phyloP scores from a whole-genome alignment of 1,140 invertebrate genomes.

The Drosophila azteca region DNA sequence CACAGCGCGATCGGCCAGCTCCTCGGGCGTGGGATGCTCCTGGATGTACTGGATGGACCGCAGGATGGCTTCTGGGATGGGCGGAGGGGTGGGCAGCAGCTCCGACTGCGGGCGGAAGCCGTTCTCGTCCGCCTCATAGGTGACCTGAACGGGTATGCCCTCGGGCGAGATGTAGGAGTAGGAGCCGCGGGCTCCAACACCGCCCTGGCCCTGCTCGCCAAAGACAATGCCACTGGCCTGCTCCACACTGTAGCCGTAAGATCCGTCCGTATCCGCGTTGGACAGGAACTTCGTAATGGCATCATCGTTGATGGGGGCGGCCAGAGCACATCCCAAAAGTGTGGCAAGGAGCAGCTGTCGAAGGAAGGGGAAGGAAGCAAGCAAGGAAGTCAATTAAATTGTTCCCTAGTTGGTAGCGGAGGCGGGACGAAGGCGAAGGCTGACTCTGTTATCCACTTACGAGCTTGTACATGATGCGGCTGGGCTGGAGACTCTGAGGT shows the following conservation, averaged over 20 bases:
- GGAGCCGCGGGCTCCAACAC: slow-evolving; percentile 38
- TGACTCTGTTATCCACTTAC: slow-evolving; percentile 46
- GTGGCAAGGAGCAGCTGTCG: slow-evolving; percentile 57
- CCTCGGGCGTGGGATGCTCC: slow-evolving; percentile 70
- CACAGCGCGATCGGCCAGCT: slow-evolving; percentile 62
- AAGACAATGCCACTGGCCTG: slow-evolving; percentile 35
- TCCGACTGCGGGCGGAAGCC: slow-evolving; percentile 84
- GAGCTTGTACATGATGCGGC: slow-evolving; percentile 65
- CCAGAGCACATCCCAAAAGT: slow-evolving; percentile 46
- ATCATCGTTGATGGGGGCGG: slow-evolving; percentile 40
- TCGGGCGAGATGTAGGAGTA: slow-evolving; percentile 67
- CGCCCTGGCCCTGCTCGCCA: slow-evolving; percentile 56
- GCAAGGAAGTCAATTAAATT: slow-evolving; percentile 23
- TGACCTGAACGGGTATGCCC: slow-evolving; percentile 83
- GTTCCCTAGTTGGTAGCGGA: background rate
- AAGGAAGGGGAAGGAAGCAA: background rate
- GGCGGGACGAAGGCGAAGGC: too few relatives aligned
- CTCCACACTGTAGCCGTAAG: slow-evolving; percentile 37
- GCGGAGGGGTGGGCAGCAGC: slow-evolving; percentile 86
- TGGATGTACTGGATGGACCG: slow-evolving; percentile 40
- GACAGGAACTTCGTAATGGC: slow-evolving; percentile 43
- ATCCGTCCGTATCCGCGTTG: slow-evolving; percentile 47
- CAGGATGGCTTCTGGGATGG: slow-evolving; percentile 84
- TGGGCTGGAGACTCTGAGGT: slow-evolving; percentile 29
- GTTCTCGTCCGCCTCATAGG: slow-evolving; percentile 86